Evolutionary conservation across 2,888 invertebrate genomes (phyloP).

Genomic region (Tinea pellionella): DNA sequence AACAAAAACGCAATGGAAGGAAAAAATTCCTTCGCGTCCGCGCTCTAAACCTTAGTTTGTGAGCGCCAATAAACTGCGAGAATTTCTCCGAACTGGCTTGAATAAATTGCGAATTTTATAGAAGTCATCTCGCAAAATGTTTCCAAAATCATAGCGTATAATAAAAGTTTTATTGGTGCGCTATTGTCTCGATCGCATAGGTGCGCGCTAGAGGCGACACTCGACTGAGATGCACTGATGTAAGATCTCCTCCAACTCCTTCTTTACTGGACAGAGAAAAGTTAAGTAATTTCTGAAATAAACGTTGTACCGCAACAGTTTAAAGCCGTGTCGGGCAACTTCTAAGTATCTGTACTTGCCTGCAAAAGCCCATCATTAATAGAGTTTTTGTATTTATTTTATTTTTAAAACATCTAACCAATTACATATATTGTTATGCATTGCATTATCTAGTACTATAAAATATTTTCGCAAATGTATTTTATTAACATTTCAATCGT

Average conservation of each 20-base stretch:
- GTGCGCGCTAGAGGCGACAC: background rate
- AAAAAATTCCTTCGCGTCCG: slow-evolving; percentile 27
- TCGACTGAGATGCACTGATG: background rate
- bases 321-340: background rate
- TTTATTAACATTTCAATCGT: no score
- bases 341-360: background rate
- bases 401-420: background rate
- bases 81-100: slow-evolving; percentile 34
- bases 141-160: slow-evolving; percentile 56
- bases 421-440: no score
- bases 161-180: slow-evolving; percentile 61
- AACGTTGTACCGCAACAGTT: slow-evolving; percentile 31
- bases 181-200: slow-evolving; percentile 41
- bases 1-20: slow-evolving; percentile 18
- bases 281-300: slow-evolving; percentile 47
- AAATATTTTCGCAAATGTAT: no score
- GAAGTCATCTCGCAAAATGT: slow-evolving; percentile 56
- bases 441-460: no score
- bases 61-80: slow-evolving; percentile 22
- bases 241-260: slow-evolving; percentile 25
- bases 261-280: slow-evolving; percentile 34
- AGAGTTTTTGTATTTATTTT: background rate
- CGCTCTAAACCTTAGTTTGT: slow-evolving; percentile 30
- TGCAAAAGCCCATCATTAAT: background rate
- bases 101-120: slow-evolving; percentile 56